Conservation (phyloP, 2,113 vertebrate genomes). For the Embiotoca jacksoni region DNA sequence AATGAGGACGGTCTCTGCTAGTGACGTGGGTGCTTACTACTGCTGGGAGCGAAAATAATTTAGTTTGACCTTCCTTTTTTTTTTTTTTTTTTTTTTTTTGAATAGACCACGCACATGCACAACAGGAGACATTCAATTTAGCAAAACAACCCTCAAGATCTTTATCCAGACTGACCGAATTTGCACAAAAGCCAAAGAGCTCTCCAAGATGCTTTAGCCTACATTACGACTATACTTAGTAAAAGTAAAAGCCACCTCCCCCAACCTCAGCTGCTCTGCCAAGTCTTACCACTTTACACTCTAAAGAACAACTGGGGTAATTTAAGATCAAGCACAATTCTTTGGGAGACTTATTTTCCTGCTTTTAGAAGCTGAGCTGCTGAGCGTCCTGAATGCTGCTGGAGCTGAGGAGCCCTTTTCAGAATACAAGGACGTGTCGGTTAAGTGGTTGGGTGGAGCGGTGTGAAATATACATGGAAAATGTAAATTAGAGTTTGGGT, state of each 20-base stretch:
- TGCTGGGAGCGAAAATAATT: slow-evolving; percentile 36
- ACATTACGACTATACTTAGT: slow-evolving; percentile 62
- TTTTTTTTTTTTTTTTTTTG: slow-evolving; percentile 22
- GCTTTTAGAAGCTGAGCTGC: slow-evolving; percentile 24
- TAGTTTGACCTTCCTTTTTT: slow-evolving; percentile 36
- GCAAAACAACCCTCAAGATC: slow-evolving; percentile 41
- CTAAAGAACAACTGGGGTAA: slow-evolving; percentile 70
- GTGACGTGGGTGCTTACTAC: slow-evolving; percentile 1
- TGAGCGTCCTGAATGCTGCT: slow-evolving; percentile 5
- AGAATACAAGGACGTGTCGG: slow-evolving; percentile 32
- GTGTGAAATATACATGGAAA: slow-evolving; percentile 26
- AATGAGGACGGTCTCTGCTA: slow-evolving; percentile 1
- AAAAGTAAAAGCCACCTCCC: slow-evolving; percentile 12
- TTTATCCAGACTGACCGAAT: slow-evolving; percentile 59
- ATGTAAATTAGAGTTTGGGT: slow-evolving; percentile 28
- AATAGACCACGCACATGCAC: slow-evolving; percentile 10
- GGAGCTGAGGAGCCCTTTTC: neutral
- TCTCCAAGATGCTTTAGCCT: slow-evolving; percentile 55
- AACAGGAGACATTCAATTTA: slow-evolving; percentile 5
- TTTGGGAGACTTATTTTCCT: neutral
- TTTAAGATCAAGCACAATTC: slow-evolving; percentile 35
- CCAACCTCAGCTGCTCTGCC: neutral
- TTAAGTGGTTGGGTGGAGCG: slow-evolving; percentile 34
- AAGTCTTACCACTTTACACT: slow-evolving; percentile 65
- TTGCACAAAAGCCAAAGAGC: slow-evolving; percentile 60